Evolutionary conservation across 2,113 vertebrate species (phyloP), one percentile per base, ranked within the genome.

Genomic region (Plectropomus leopardus): DNA sequence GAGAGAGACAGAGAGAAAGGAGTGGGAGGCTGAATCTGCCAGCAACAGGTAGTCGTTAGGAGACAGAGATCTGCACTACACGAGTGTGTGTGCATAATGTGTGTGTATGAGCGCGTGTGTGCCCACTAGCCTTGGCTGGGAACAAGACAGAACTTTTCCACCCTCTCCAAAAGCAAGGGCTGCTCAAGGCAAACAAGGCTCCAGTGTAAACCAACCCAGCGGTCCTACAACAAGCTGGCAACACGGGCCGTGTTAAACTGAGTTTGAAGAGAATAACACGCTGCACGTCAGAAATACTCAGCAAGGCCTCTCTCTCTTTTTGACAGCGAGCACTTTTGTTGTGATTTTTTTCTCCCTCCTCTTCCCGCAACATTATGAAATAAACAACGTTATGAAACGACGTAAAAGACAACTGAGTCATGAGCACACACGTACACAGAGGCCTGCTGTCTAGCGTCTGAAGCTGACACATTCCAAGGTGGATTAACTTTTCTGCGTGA

Each of bases 21-120:
- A 80, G 77, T 70, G 54, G 78, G 81, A 87, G 79, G 73, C 53
- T 68, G 64, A 86, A 85, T 88, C 73, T 76, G 92, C 89, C 89
- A 94, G 94, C 94, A 95, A 96, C 95, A 94, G 94, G 95, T 94
- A 92, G 92, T 82, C 54, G 81, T 87, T 87, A 94, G 88, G 87
- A 92, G 89, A 84, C 85, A 80, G 83, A 82, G 88, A 77, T 90
- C 86, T 90, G 64, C 32, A n/a, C 82, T 83, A 72, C 83, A 82
- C 54, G 59, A 59, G 59, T 26, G 14, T 30, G 60, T 30, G 44
- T 14, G n/a, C 19, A 21, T 40, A 0, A 14, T 30, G 53, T 6
- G 66, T 23, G 68, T 50, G 61, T 28, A 44, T 65, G 74, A 77
- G 60, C 40, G 30, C 47, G 54, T 72, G 66, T 69, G 36, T 51